Evolutionary conservation across 2,113 vertebrate species (phyloP).

Genomic region (Lagenorhynchus albirostris): DNA sequence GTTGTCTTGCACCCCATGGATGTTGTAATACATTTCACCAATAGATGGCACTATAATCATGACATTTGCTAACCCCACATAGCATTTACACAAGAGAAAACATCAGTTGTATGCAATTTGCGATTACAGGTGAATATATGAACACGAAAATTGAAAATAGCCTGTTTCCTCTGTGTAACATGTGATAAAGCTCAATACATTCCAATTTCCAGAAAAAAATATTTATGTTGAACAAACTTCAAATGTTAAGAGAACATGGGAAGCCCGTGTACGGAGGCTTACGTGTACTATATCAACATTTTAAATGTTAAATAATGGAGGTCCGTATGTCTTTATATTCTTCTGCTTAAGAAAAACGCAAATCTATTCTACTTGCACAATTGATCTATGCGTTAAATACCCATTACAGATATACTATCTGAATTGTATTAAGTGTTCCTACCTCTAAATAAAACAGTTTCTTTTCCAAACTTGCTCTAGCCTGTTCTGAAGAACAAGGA

Average conservation of each 20-base stretch:
- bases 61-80: neutral
- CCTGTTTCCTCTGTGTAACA: neutral
- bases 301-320: neutral
- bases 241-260: neutral
- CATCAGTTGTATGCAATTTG: neutral
- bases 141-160: neutral
- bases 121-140: neutral
- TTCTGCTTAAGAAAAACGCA: neutral
- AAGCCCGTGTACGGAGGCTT: neutral
- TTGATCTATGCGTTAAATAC: neutral
- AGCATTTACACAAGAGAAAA: neutral
- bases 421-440: neutral
- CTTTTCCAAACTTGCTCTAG: neutral
- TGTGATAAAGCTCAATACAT: neutral
- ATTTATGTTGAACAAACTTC: neutral
- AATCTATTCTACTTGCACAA: neutral
- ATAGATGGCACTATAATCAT: constrained; percentile 29
- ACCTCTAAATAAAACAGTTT: neutral
- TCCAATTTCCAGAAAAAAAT: neutral
- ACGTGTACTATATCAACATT: neutral
- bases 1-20: fast-evolving
- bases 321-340: neutral
- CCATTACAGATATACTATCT: neutral
- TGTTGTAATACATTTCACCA: neutral
- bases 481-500: neutral